These are phyloP conservation scores for Ivindomyrus marchei DNA, from an alignment of 2,113 vertebrate genomes.

Conservation along the genomic window DNA sequence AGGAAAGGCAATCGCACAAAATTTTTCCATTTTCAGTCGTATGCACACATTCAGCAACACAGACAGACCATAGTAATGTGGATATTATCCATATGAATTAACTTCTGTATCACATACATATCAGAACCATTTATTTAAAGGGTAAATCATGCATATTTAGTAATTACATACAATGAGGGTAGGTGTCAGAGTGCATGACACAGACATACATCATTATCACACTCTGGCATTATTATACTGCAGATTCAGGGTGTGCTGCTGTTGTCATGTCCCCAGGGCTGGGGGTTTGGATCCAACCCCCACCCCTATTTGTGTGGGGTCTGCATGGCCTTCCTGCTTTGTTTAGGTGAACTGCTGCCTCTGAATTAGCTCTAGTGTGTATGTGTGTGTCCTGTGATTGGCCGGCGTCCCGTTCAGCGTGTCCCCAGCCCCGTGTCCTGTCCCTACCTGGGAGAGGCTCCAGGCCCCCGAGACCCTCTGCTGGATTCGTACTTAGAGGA, in stretches of 20 bases:
- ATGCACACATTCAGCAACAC: neutral
- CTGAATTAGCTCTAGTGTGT: neutral
- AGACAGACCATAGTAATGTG: neutral
- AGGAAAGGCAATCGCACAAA: neutral
- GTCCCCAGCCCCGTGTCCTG: no score
- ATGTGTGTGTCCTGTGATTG: no score
- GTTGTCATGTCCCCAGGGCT: neutral
- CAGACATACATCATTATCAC: neutral
- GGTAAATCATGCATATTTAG: neutral
- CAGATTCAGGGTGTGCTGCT: neutral
- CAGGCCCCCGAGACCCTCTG: no score
- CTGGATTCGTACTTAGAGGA: neutral
- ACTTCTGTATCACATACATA: neutral
- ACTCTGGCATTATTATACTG: neutral
- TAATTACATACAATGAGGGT: neutral
- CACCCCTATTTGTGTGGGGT: neutral
- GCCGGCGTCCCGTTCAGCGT: no score
- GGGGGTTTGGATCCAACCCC: neutral
- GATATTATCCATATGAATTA: neutral
- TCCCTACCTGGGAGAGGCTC: neutral
- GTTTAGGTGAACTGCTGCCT: neutral
- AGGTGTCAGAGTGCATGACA: no score
- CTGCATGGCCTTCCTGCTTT: neutral
- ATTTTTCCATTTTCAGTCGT: neutral
- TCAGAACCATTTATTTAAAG: neutral